Conservation (phyloP, 1,140 invertebrate genomes). For the Venustaconcha ellipsiformis region DNA sequence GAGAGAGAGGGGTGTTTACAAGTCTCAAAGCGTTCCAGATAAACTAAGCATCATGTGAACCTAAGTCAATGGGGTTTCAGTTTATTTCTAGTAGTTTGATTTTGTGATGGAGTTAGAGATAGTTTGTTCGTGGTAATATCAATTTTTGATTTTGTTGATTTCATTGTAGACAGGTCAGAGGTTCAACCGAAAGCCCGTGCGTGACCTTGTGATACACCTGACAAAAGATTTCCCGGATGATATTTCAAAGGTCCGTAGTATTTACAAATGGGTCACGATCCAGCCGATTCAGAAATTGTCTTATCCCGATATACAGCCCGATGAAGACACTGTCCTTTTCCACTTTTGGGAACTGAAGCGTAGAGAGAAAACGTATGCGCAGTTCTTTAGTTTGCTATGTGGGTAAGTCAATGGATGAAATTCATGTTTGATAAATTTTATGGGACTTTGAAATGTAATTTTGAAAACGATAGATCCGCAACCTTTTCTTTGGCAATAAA, state of each 20-base stretch:
- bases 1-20: too few species aligned
- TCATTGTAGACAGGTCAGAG: too few species aligned
- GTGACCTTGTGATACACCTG: conserved; percentile 25
- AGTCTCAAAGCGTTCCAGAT: too few species aligned
- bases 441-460: too few species aligned
- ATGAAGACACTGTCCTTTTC: conserved; percentile 33
- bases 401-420: conserved; percentile 43
- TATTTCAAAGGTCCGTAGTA: conserved; percentile 46
- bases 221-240: conserved; percentile 37
- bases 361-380: conserved; percentile 55
- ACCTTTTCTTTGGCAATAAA: neutral
- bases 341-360: conserved; percentile 56
- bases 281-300: conserved; percentile 35
- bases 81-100: too few species aligned
- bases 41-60: too few species aligned
- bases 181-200: conserved; percentile 1
- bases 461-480: too few species aligned
- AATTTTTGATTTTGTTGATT: too few species aligned
- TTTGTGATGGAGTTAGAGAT: too few species aligned
- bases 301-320: conserved; percentile 30
- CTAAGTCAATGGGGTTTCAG: too few species aligned
- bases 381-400: conserved; percentile 56
- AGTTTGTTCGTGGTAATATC: too few species aligned
- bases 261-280: conserved; percentile 58
- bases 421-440: neutral